These are phyloP conservation scores for Gallinago paraguaiae DNA, from an alignment of 2,113 vertebrate species.

Conservation along the genomic window DNA sequence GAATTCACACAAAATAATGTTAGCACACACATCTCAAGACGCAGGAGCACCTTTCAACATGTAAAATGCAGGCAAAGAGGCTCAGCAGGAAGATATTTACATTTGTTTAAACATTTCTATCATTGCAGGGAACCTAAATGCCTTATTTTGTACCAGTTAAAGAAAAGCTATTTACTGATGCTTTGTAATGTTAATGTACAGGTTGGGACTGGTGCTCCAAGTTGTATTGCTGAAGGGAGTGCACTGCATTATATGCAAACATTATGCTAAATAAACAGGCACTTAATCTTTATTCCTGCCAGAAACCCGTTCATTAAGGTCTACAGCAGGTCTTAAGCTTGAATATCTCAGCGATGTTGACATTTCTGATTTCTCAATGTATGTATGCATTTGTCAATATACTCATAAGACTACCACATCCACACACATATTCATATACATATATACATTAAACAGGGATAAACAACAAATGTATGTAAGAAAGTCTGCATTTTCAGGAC, in stretches of 20 bases:
- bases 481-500: background rate
- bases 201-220: background rate
- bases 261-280: background rate
- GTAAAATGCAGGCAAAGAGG: background rate
- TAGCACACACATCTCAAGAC: background rate
- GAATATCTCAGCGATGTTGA: background rate
- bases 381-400: background rate
- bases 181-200: slow-evolving; percentile 21
- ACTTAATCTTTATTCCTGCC: background rate
- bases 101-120: background rate
- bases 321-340: background rate
- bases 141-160: background rate
- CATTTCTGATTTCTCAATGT: slow-evolving; percentile 4
- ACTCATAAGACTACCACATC: background rate
- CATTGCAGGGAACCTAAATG: background rate
- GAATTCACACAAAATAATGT: background rate
- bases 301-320: slow-evolving; percentile 9
- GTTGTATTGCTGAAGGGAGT: background rate
- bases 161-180: background rate
- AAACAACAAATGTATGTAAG: background rate
- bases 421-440: background rate
- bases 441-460: background rate
- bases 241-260: background rate
- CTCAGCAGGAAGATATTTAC: background rate
- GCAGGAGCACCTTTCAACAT: background rate